These are phyloP conservation scores for Phocides pigmalion DNA, from an alignment of 1,140 invertebrate species.

Conservation along the genomic window DNA sequence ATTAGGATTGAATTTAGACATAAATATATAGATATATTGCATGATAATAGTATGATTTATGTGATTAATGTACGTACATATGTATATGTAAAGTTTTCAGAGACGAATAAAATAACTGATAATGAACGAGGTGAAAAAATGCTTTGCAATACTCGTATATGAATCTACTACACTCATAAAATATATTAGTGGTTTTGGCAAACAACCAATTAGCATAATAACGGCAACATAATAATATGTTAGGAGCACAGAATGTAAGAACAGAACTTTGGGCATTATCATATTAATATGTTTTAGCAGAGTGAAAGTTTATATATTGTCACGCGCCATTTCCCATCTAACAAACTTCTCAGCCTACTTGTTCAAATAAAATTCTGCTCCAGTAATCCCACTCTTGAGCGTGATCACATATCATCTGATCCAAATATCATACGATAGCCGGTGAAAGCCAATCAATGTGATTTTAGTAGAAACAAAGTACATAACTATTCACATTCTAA, in stretches of 20 bases:
- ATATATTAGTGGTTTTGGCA: slow-evolving; percentile 5
- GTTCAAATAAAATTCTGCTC: slow-evolving; percentile 70
- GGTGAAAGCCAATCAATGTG: slow-evolving; percentile 58
- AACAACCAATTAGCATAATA: slow-evolving; percentile 20
- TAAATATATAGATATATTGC: too few relatives aligned
- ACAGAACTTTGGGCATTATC: slow-evolving; percentile 24
- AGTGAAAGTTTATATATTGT: slow-evolving; percentile 66
- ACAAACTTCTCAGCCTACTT: slow-evolving; percentile 74
- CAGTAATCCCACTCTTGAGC: slow-evolving; percentile 64
- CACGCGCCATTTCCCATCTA: slow-evolving; percentile 62
- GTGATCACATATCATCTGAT: slow-evolving; percentile 73
- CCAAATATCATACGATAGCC: slow-evolving; percentile 53
- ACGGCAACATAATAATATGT: slow-evolving; percentile 2
- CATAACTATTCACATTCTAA: too few relatives aligned
- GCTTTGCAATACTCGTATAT: too few relatives aligned
- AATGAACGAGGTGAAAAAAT: too few relatives aligned
- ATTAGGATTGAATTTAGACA: too few relatives aligned
- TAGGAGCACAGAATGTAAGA: slow-evolving; percentile 3
- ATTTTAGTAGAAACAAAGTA: too few relatives aligned
- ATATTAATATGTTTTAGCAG: slow-evolving; percentile 35
- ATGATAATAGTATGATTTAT: too few relatives aligned
- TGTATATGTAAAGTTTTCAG: too few relatives aligned
- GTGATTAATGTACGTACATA: too few relatives aligned
- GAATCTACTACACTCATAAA: not conserved
- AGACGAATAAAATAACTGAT: too few relatives aligned